Percentiles rank a stretch among this genome's conserved stretches.
phyloP scores from a whole-genome alignment of 1,140 invertebrate species.

The Wasmannia auropunctata region DNA sequence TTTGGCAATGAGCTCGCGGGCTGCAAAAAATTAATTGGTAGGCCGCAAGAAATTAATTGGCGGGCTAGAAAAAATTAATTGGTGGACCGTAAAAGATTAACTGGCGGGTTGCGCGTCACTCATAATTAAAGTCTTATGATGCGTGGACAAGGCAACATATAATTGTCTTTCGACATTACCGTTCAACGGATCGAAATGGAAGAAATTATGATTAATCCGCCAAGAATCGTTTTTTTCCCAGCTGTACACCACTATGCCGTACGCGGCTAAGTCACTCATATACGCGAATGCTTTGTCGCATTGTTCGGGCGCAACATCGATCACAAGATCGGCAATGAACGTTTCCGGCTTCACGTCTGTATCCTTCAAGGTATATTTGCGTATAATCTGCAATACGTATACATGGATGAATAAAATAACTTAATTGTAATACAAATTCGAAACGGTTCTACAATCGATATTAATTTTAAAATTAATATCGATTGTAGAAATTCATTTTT shows the following conservation, averaged over 20 bases:
- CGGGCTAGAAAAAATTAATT: too few relatives aligned
- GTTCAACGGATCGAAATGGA: constrained; percentile 92
- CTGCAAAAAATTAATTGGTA: too few relatives aligned
- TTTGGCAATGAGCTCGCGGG: too few relatives aligned
- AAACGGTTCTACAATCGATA: not conserved
- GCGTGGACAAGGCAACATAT: not conserved
- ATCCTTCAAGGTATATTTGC: constrained; percentile 88
- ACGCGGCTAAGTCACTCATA: constrained; percentile 90
- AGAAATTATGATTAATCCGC: constrained; percentile 92
- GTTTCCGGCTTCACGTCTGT: constrained; percentile 88
- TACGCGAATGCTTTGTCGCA: constrained; percentile 92
- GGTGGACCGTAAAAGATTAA: too few relatives aligned
- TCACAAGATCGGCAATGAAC: constrained; percentile 90
- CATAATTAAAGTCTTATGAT: not conserved
- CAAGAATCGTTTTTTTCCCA: constrained; percentile 90
- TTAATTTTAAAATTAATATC: not conserved
- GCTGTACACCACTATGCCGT: constrained; percentile 91
- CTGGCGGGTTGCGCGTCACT: too few relatives aligned
- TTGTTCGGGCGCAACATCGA: constrained; percentile 88
- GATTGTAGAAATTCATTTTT: not conserved
- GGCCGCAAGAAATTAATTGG: too few relatives aligned
- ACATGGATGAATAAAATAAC: not conserved
- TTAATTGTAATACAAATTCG: not conserved
- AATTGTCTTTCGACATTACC: constrained; percentile 76
- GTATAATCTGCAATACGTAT: constrained; percentile 84